Evolutionary conservation across 2,888 invertebrate genomes (phyloP).

Genomic region (Stenichneumon culpator): DNA sequence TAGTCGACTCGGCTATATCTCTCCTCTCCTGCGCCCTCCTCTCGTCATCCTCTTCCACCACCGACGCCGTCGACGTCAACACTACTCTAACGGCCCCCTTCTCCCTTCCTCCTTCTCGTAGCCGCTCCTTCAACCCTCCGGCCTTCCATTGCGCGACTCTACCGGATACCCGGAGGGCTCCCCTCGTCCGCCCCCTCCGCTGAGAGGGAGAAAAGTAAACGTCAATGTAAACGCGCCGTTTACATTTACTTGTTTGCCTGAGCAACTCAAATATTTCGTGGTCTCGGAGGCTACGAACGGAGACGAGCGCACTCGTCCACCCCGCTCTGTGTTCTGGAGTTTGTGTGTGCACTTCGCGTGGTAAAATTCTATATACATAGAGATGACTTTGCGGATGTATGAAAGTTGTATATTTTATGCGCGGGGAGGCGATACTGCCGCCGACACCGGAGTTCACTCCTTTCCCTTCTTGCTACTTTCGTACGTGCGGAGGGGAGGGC

Average conservation of each 20-base stretch:
- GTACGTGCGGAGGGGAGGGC: background rate
- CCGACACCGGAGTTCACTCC: constrained; percentile 51
- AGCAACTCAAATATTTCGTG: constrained; percentile 85
- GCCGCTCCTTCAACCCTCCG: constrained; percentile 52
- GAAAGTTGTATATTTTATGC: constrained; percentile 23
- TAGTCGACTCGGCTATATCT: constrained; percentile 81
- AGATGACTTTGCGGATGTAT: constrained; percentile 29
- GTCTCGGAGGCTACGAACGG: constrained; percentile 74
- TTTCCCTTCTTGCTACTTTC: background rate
- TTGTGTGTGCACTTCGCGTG: constrained; percentile 43
- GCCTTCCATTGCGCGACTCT: constrained; percentile 52
- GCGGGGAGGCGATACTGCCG: constrained; percentile 10
- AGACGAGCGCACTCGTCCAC: constrained; percentile 59
- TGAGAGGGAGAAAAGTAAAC: constrained; percentile 83
- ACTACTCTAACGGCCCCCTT: constrained; percentile 21
- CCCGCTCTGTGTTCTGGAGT: constrained; percentile 49
- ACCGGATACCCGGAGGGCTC: constrained; percentile 69
- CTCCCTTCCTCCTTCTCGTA: constrained; percentile 37
- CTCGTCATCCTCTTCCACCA: constrained; percentile 35
- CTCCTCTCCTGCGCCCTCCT: constrained; percentile 48
- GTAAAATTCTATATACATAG: constrained; percentile 45
- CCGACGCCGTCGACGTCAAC: constrained; percentile 45
- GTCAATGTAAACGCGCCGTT: constrained; percentile 83
- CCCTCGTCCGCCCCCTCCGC: constrained; percentile 63
- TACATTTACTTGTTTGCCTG: constrained; percentile 84